Percentiles rank a stretch among this genome's conserved stretches.
These are phyloP conservation scores for Neolamprologus variostigma DNA, from an alignment of 2,113 vertebrate species.

Conservation along the genomic window DNA sequence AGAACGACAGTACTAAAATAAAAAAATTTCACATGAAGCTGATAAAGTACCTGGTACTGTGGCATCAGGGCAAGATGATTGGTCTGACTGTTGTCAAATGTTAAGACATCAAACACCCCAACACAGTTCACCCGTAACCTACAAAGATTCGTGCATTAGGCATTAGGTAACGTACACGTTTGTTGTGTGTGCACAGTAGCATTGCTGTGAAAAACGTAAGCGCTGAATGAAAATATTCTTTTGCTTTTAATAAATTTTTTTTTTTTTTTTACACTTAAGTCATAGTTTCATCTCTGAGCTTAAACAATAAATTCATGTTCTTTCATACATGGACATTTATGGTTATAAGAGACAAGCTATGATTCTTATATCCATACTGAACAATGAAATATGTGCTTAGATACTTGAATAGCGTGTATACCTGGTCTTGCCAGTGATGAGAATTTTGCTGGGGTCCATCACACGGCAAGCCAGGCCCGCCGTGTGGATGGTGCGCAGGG, in stretches of 20 bases:
- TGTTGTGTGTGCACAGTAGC: not conserved
- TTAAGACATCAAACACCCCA: constrained; percentile 96
- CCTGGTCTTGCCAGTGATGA: constrained; percentile 98
- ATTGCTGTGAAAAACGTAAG: constrained; percentile 8
- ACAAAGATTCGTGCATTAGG: not conserved
- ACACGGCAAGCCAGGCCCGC: constrained; percentile 94
- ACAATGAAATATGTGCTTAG: not conserved
- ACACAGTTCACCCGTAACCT: constrained; percentile 98
- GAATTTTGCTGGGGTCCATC: constrained; percentile 98
- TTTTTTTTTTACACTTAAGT: not conserved
- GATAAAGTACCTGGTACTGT: constrained; percentile 90
- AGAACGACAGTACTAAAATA: not conserved
- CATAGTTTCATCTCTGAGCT: not conserved
- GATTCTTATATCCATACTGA: not conserved
- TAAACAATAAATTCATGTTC: not conserved
- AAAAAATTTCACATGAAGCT: not conserved
- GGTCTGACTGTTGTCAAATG: constrained; percentile 97
- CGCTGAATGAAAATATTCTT: not conserved
- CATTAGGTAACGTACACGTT: not conserved
- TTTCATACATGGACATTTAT: not conserved
- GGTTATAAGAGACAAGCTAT: not conserved
- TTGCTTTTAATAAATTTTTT: not conserved
- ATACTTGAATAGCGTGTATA: constrained; percentile 20
- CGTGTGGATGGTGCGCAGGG: constrained; percentile 92
- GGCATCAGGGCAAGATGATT: constrained; percentile 98